A percentile compares a stretch with the other conserved stretches of the same genome.
Conservation (phyloP, 2,888 invertebrate species). For the Marasmarcha lunaedactyla region DNA sequence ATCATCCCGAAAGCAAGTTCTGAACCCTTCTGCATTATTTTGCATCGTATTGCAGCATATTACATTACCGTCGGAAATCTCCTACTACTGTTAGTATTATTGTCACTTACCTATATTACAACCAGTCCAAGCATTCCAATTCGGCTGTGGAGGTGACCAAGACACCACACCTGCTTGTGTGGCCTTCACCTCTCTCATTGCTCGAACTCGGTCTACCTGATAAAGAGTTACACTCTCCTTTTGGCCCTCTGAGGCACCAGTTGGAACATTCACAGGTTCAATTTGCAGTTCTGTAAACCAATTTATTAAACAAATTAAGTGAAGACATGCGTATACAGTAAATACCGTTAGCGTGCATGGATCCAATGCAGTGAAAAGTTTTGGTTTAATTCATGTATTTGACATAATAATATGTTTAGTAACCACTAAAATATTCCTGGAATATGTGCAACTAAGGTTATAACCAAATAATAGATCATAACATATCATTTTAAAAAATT, state of each 20-base stretch:
- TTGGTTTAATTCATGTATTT: no score
- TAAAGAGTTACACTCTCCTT: constrained; percentile 32
- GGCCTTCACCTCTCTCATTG: constrained; percentile 74
- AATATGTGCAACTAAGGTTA: no score
- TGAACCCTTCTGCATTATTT: no score
- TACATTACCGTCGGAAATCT: no score
- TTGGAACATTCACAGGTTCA: constrained; percentile 34
- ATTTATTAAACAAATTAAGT: no score
- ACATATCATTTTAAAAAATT: no score
- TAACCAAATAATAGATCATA: no score
- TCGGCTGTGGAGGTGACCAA: constrained; percentile 95
- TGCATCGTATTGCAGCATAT: no score
- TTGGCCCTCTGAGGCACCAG: constrained; percentile 13
- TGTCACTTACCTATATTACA: constrained; percentile 96
- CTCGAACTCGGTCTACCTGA: constrained; percentile 50
- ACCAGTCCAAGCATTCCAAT: constrained; percentile 98
- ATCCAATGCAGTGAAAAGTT: not conserved
- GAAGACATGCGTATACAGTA: not conserved
- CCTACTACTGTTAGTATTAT: no score
- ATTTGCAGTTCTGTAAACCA: constrained; percentile 41
- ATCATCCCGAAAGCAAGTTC: no score
- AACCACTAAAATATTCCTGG: no score
- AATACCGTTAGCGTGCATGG: not conserved
- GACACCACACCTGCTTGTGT: constrained; percentile 85
- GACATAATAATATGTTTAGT: no score